These are phyloP conservation scores for Peribatodes rhomboidaria DNA, from an alignment of 2,888 invertebrate genomes.

Conservation along the genomic window DNA sequence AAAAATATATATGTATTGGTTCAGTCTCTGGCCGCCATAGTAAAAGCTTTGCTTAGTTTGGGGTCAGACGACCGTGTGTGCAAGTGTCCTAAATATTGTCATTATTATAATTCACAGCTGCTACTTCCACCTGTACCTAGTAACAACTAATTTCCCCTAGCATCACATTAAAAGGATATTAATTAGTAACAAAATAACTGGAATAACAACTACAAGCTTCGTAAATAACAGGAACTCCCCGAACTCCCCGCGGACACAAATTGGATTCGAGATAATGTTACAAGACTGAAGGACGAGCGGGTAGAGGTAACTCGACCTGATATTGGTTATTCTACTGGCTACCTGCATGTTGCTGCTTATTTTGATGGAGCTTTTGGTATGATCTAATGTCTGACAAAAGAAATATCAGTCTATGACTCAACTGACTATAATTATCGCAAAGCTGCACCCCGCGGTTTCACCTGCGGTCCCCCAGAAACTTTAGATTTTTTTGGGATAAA, in stretches of 20 bases:
- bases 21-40: too few relatives aligned
- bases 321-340: constrained; percentile 2
- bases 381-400: background rate
- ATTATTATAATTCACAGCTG: too few relatives aligned
- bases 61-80: too few relatives aligned
- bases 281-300: constrained; percentile 1
- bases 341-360: background rate
- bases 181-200: background rate
- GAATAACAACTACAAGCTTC: background rate
- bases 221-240: background rate
- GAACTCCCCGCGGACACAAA: constrained; percentile 9
- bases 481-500: too few relatives aligned
- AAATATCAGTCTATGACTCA: too few relatives aligned
- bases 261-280: constrained; percentile 17
- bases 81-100: too few relatives aligned
- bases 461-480: too few relatives aligned
- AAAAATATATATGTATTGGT: too few relatives aligned
- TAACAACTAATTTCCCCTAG: background rate
- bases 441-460: too few relatives aligned
- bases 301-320: background rate
- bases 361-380: background rate
- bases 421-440: too few relatives aligned
- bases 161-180: background rate
- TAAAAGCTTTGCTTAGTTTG: too few relatives aligned
- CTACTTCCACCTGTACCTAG: too few relatives aligned